Percentiles rank a stretch among this genome's conserved stretches.
phyloP scores from a whole-genome alignment of 2,797 vertebrate species.

The Synanceia verrucosa region DNA sequence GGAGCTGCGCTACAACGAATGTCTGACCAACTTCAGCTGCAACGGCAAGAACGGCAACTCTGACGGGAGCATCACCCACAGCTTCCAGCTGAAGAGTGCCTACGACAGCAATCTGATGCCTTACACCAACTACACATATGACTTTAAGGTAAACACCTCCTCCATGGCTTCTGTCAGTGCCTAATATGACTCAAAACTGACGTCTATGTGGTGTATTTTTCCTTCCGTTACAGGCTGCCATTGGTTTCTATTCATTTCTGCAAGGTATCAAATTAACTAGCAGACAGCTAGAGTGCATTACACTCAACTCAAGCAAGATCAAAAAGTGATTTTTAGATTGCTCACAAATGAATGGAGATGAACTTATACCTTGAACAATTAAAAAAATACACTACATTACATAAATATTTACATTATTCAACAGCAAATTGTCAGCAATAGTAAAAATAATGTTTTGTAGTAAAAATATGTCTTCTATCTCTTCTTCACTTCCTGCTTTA shows the following conservation, averaged over 20 bases:
- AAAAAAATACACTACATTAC: no score
- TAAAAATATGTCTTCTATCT: no score
- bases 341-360: no score
- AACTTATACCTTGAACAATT: background rate
- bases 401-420: no score
- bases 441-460: background rate
- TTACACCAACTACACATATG: conserved; percentile 99
- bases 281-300: background rate
- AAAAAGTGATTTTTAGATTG: background rate
- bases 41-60: conserved; percentile 91
- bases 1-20: conserved; percentile 95
- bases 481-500: no score
- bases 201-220: no score
- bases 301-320: background rate
- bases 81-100: conserved; percentile 97
- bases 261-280: background rate
- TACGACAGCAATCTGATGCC: conserved; percentile 98
- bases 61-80: conserved; percentile 94
- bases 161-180: background rate
- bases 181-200: background rate
- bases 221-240: no score
- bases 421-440: background rate
- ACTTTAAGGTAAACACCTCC: conserved; percentile 90
- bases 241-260: background rate
- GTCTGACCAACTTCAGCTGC: conserved; percentile 98